Evolutionary conservation across 1,140 invertebrate species (phyloP), one percentile per base, ranked within the genome.

Genomic region (Agrilus planipennis): DNA sequence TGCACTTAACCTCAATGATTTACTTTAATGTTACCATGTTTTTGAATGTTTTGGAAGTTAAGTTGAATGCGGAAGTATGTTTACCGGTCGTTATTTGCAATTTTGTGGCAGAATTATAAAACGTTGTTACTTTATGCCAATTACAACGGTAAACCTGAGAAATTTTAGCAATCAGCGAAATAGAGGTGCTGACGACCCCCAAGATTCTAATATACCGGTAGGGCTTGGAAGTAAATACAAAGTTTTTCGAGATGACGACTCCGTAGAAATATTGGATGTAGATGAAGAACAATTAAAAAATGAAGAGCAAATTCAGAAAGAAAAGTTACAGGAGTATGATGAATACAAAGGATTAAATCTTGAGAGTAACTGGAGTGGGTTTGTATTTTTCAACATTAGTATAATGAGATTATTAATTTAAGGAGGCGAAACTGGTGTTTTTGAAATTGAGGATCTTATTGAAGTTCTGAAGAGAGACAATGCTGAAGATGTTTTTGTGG

Each of bases 401-500:
- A 12, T 44, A 30, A 44, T 31, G 14, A 11, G 2, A 27, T 19
- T 35, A 5, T 34, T 18, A 23, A 43, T 48, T 46, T 22, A 42
- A 45, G 52, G 49, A 14, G 52, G 52, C 16, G 28, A 42, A 34
- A 37, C 11, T 40, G 47, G 54, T 17, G 59, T 61, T 23, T 61
- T 48, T 44, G 57, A 61, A 25, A 72, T 94, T 22, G 81, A 89
- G 60, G 85, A 94, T 44, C 60, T 95, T 18, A 74, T 93, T 0
- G 70, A 79, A 11, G 55, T 89, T 27, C 61, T 96, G 12, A 68
- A 71, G 48, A 69, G 71, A 51, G 84, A 93, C 55, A 89, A 84
- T 54, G 79, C 79, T 0, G 65, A 67, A 52, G 75, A 94, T 55
- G 76, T 94, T 42, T 88, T 85, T 70, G 86, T 89, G 1, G 81